Evolutionary conservation across 2,797 vertebrate genomes (phyloP), one percentile per base, ranked within the genome.

Genomic region (Peromyscus nudipes): DNA sequence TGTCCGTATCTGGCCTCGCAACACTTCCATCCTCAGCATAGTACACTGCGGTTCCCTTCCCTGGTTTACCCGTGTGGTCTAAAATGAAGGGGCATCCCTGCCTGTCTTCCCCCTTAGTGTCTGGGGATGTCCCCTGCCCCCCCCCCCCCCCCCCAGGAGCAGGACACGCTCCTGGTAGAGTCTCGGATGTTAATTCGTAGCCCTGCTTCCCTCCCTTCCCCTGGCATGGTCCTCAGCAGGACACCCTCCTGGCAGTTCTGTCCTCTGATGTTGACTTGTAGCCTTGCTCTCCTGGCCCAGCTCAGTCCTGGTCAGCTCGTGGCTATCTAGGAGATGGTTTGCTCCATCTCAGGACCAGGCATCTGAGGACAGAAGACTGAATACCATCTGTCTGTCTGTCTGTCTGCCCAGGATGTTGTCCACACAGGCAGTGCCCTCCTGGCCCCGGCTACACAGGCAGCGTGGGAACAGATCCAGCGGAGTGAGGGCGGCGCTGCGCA

Each of bases 381-480:
- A 81, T 0, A 0, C 57, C 0, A 0, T 2, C 60, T 3, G 0
- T 80, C 60, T 5, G 29, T 80, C 2, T 84, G 82, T 86, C 64
- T 25, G 6, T 83, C 67, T 81, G 46, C 83, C 65, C 1, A 99
- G 99, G 99, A 99, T 83, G 94, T 99, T 57, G 98, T 99, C 94
- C 98, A 97, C 96, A 98, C 99, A 1, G 99, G 99, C 6, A 99
- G 99, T 2, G 99, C 99, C 93, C 99, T 99, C 49, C 98, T 99
- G 97, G 99, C 99, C 80, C 99, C 99, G 0, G 96, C 97, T 92
- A 99, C 99, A 96, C 99, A 99, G 98, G 99, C 99, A 1, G 98
- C 99, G 69, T 99, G 99, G 99, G 99, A 99, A 67, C 99, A 99
- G 94, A 99, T 99, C 98, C 99, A 99, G 98, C 98, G 99, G 65